Percentiles rank a stretch among this genome's conserved stretches.
Conservation (phyloP, 2,888 invertebrate species). For the Adelognathus sp. region DNA sequence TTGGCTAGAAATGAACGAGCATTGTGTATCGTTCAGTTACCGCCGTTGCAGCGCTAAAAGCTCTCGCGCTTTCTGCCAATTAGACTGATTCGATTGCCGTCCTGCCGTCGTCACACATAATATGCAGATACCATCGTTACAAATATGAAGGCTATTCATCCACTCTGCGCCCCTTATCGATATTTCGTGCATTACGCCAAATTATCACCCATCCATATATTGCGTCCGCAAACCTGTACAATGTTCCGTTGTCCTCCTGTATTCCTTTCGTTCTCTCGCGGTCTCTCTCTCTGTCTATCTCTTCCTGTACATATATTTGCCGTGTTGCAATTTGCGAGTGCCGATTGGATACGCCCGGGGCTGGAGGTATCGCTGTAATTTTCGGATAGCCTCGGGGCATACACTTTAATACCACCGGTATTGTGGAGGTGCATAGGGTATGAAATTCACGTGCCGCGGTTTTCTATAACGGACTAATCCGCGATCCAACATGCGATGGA, state of each 20-base stretch:
- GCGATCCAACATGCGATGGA: neutral
- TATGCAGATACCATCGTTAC: conserved; percentile 11
- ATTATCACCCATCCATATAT: conserved; percentile 21
- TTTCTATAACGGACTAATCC: conserved; percentile 36
- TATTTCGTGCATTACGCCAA: conserved; percentile 63
- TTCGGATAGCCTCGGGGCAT: conserved; percentile 40
- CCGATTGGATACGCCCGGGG: conserved; percentile 42
- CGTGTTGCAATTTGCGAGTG: conserved; percentile 39
- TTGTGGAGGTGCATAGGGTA: neutral
- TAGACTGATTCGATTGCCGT: conserved; percentile 45
- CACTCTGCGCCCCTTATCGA: conserved; percentile 68
- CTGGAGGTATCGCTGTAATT: conserved; percentile 42
- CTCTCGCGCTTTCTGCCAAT: conserved; percentile 36
- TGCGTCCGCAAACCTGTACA: neutral
- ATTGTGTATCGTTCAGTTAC: neutral
- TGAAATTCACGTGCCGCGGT: neutral
- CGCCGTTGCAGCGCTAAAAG: conserved; percentile 2
- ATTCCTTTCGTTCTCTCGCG: neutral
- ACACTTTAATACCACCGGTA: neutral
- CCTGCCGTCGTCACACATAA: neutral
- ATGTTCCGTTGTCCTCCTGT: neutral
- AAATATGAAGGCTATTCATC: conserved; percentile 66
- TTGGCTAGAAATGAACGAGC: neutral
- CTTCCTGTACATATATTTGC: conserved; percentile 33
- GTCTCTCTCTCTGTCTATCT: neutral